Evolutionary conservation across 1,140 invertebrate genomes (phyloP).

Genomic region (Sycobia sp.): DNA sequence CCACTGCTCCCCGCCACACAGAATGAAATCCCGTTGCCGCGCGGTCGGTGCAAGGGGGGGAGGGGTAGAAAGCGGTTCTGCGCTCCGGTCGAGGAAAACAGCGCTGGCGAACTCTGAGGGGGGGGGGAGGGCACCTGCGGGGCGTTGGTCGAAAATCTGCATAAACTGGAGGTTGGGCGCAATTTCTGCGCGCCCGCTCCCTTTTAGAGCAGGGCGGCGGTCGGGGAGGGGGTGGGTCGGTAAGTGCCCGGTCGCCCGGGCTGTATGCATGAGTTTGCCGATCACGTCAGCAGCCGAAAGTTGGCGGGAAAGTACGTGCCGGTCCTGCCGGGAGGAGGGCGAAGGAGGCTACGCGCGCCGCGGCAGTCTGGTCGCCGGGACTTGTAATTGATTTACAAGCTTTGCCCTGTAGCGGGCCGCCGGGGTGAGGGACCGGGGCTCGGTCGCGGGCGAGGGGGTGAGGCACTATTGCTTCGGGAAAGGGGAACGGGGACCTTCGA

Average conservation of each 20-base stretch:
- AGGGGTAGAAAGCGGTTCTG: too few species aligned
- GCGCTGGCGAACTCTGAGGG: too few species aligned
- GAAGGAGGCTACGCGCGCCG: background rate
- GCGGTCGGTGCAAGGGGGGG: too few species aligned
- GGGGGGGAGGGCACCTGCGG: too few species aligned
- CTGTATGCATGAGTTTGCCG: constrained; percentile 51
- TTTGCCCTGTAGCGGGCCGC: constrained; percentile 38
- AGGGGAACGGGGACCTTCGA: too few species aligned
- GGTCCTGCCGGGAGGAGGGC: constrained; percentile 49
- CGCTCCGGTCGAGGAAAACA: background rate
- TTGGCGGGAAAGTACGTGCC: constrained; percentile 53
- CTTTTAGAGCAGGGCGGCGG: too few species aligned
- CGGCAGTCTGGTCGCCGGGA: constrained; percentile 41
- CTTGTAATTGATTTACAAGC: constrained; percentile 61
- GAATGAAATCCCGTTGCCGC: too few species aligned
- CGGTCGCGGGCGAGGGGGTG: constrained; percentile 24
- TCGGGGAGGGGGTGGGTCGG: too few species aligned
- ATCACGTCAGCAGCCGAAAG: constrained; percentile 55
- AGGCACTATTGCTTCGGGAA: constrained; percentile 21
- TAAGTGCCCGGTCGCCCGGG: background rate
- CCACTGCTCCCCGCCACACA: too few species aligned
- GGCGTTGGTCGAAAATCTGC: too few species aligned
- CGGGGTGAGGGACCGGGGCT: constrained; percentile 17
- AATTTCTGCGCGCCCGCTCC: too few species aligned
- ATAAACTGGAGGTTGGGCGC: too few species aligned